Base-by-base conservation (phyloP, 2,797 vertebrate genomes). In the Leptodactylus fallax region DNA sequence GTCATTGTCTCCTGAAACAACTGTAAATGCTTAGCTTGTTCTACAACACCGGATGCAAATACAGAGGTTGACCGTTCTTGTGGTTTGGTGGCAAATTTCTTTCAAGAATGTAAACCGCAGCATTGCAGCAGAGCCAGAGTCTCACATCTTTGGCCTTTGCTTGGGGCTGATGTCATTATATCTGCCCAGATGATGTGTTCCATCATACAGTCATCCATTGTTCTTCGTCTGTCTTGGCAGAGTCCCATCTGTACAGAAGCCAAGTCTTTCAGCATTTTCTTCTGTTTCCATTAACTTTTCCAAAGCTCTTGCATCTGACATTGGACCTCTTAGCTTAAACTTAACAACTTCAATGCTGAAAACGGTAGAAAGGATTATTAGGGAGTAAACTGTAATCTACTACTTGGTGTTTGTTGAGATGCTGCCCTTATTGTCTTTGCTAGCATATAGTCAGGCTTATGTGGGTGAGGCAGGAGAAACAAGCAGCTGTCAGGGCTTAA, bases 281-380 rank as follows among this genome's bases (percentile, higher is more conserved):
- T 72, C 82, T 72, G 67, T 84, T 67, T 83, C 81, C 65, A 83
- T 69, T 83, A 83, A 83, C 81, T 72, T 84, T 84, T 72, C 67
- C 69, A 60, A 74, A 58, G 67, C 51, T 74, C 69, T 74, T 60
- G 47, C 19, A 74, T 84, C 53, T 84, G 82, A 83, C 65, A 69
- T 83, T 55, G 65, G 69, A 72, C 60, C 53, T 74, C 55, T 74
- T 17, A 13, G 82, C 69, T 72, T 84, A 84, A 60, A 74, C 27
- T 84, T n/a, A 84, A 74, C 65, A 60, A 58, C 53, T 84, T 56
- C 55, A 56, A n/a, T 74, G 69, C 82, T 74, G 45, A 60, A 55
- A 55, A 55, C 0, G 16, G n/a, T 55, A 83, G 23, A 45, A 53
- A 51, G 10, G 25, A 56, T 63, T 53, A 65, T 21, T 9, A 19